These are phyloP conservation scores for Spinibarbus caldwelli DNA, from an alignment of 2,797 vertebrate genomes.

Conservation along the genomic window DNA sequence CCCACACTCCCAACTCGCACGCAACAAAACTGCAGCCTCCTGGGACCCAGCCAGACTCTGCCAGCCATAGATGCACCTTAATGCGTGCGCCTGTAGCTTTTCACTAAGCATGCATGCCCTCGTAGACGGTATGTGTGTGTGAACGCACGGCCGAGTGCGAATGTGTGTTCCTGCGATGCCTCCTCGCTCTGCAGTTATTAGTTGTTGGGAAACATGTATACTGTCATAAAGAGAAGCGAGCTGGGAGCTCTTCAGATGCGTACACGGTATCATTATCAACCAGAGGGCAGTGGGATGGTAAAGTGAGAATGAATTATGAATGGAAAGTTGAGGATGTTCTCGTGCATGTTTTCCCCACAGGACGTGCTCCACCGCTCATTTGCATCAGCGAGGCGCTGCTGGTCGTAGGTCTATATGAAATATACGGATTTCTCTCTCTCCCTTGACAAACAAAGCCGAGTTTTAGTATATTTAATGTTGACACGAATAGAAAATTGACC, in stretches of 20 bases:
- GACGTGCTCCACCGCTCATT: slow-evolving; percentile 77
- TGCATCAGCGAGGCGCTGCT: slow-evolving; percentile 55
- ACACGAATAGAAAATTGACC: neutral
- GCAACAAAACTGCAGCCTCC: slow-evolving; percentile 68
- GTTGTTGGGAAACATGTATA: slow-evolving; percentile 69
- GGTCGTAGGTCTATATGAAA: slow-evolving; percentile 9
- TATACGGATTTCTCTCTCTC: neutral
- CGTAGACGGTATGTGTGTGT: slow-evolving; percentile 43
- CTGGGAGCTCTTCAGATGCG: slow-evolving; percentile 76
- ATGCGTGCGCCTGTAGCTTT: slow-evolving; percentile 31
- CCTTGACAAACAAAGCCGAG: slow-evolving; percentile 54
- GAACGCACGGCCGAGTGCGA: slow-evolving; percentile 12
- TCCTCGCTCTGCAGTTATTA: slow-evolving; percentile 71
- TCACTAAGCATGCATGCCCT: slow-evolving; percentile 44
- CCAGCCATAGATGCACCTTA: slow-evolving; percentile 66
- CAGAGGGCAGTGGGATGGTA: slow-evolving; percentile 75
- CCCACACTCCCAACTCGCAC: slow-evolving; percentile 66
- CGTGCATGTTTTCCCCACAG: slow-evolving; percentile 59
- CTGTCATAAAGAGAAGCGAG: slow-evolving; percentile 73
- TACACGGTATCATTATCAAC: slow-evolving; percentile 72
- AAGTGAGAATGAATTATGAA: slow-evolving; percentile 81
- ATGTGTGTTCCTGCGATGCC: slow-evolving; percentile 36
- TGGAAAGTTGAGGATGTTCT: slow-evolving; percentile 75
- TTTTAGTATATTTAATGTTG: slow-evolving; percentile 12
- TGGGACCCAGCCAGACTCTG: slow-evolving; percentile 72